A percentile compares a stretch with the other conserved stretches of the same genome.
Evolutionary conservation across 2,888 invertebrate genomes (phyloP).

Genomic region (Liodrosophila aerea): DNA sequence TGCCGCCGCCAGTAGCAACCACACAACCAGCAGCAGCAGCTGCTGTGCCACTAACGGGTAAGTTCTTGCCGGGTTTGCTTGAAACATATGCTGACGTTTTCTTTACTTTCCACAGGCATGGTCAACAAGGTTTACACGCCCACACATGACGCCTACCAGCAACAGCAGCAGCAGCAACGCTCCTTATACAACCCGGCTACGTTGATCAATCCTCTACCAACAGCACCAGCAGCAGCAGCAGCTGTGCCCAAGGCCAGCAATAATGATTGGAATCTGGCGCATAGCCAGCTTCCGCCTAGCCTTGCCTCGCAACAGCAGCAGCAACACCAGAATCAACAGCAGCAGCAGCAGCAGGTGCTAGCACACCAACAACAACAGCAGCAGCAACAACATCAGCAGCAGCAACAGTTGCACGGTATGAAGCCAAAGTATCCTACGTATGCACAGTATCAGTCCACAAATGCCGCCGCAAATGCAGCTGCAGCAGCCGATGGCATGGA

Average conservation of each 20-base stretch:
- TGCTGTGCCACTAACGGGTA: slow-evolving; percentile 50
- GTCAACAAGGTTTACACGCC: slow-evolving; percentile 47
- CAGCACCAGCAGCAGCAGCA: slow-evolving; percentile 21
- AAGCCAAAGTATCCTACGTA: slow-evolving; percentile 77
- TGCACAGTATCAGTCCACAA: slow-evolving; percentile 77
- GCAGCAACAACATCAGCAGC: slow-evolving; percentile 26
- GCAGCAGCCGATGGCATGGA: slow-evolving; percentile 55
- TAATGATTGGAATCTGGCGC: slow-evolving; percentile 62
- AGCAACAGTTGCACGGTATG: slow-evolving; percentile 44
- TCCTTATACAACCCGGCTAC: slow-evolving; percentile 68
- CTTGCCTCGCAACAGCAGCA: slow-evolving; percentile 40
- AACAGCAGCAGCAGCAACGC: slow-evolving; percentile 57
- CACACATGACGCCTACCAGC: slow-evolving; percentile 50
- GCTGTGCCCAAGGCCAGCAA: slow-evolving; percentile 36
- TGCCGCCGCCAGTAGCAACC: slow-evolving; percentile 77
- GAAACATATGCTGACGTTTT: no score
- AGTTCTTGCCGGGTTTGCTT: background rate
- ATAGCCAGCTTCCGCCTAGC: slow-evolving; percentile 57
- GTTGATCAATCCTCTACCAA: slow-evolving; percentile 60
- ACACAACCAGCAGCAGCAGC: slow-evolving; percentile 25
- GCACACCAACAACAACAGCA: slow-evolving; percentile 36
- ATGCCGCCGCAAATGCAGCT: slow-evolving; percentile 66
- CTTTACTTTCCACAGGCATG: slow-evolving; percentile 26
- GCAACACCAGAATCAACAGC: slow-evolving; percentile 26
- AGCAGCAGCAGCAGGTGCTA: slow-evolving; percentile 25